Evolutionary conservation across 2,797 vertebrate genomes (phyloP).

Genomic region (Hippopotamyrus pictus): DNA sequence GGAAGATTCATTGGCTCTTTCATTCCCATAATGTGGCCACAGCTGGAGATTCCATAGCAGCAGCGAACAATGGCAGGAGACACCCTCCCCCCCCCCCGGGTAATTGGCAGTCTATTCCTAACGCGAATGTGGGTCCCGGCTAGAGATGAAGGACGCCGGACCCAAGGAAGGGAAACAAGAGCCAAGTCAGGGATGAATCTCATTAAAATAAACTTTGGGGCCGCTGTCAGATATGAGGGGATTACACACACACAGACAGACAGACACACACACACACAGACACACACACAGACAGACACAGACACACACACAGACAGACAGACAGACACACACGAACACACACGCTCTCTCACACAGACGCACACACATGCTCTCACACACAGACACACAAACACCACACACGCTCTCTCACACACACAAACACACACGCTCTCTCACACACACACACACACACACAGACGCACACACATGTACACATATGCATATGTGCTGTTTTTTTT

Average conservation of each 20-base stretch:
- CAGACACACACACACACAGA: background rate
- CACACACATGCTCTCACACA: no score
- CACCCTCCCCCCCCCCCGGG: constrained; percentile 76
- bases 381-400: no score
- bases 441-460: no score
- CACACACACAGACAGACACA: no score
- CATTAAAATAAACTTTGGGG: background rate
- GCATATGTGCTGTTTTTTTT: background rate
- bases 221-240: background rate
- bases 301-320: no score
- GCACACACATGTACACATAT: background rate
- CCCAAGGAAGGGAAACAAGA: constrained; percentile 23
- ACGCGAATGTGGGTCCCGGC: constrained; percentile 52
- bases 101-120: constrained; percentile 77
- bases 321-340: no score
- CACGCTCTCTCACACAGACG: no score
- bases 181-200: background rate
- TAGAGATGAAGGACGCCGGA: constrained; percentile 35
- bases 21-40: constrained; percentile 67
- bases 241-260: background rate
- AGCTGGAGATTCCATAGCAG: constrained; percentile 72
- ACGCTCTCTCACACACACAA: no score
- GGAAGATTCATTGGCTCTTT: constrained; percentile 70
- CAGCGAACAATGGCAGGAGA: constrained; percentile 71
- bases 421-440: no score